phyloP scores from a whole-genome alignment of 2,797 vertebrate species.

The Diplodus puntazzo region DNA sequence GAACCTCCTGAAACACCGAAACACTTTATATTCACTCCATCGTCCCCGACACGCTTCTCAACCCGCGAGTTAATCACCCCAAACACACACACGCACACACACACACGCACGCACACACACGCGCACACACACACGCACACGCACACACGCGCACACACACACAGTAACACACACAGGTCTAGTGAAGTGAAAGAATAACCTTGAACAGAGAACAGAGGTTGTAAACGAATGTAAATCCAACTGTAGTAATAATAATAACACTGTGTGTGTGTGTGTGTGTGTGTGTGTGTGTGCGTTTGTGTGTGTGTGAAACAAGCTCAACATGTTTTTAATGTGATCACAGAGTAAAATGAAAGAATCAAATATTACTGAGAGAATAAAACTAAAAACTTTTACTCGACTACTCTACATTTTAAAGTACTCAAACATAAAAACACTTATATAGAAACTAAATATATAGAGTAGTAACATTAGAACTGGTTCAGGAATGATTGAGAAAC shows the following conservation, averaged over 20 bases:
- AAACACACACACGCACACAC: constrained; percentile 61
- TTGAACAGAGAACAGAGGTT: constrained; percentile 54
- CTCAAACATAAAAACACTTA: too few species aligned
- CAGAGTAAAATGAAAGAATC: background rate
- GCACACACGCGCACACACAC: constrained; percentile 28
- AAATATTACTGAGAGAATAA: too few species aligned
- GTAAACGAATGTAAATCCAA: constrained; percentile 56
- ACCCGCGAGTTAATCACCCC: constrained; percentile 60
- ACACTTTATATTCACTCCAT: constrained; percentile 49
- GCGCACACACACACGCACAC: constrained; percentile 30
- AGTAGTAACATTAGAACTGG: too few species aligned
- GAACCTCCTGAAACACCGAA: constrained; percentile 50
- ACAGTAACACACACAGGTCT: constrained; percentile 38
- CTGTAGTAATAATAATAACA: constrained; percentile 27
- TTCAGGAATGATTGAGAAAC: too few species aligned
- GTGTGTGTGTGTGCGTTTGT: background rate
- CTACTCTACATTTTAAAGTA: too few species aligned
- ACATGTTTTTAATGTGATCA: background rate
- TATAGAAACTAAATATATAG: too few species aligned
- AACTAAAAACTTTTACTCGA: too few species aligned
- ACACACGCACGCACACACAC: constrained; percentile 36
- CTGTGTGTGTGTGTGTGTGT: background rate
- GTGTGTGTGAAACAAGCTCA: background rate
- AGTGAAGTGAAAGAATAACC: constrained; percentile 51
- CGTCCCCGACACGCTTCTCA: constrained; percentile 55